Base-by-base conservation (phyloP, 1,140 invertebrate species). In the Anastatus disparis region DNA sequence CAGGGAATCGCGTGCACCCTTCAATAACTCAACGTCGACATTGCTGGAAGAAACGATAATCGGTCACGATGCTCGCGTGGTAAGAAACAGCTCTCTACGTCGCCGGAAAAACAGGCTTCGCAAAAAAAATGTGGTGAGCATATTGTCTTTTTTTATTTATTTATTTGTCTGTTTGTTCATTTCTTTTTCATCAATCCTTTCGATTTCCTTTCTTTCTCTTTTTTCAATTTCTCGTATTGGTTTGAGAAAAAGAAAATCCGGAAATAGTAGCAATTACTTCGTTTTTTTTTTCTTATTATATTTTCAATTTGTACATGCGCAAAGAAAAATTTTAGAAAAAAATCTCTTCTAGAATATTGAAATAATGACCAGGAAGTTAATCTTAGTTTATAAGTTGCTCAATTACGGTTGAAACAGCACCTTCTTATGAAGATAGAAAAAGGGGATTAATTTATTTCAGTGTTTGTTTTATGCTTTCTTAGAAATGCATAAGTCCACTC, bases 91-190 rank as follows among this genome's bases (percentile, higher is more conserved):
- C 71, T 88, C 87, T 10, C 82, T 91, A 48, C 87, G 92, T 9
- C 87, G 92, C 35, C 91, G 91, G 74, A 89, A 92, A 70, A 87
- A 91, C 58, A 90, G 90, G 75, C 84, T 91, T 62, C 89, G 92
- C 74, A 89, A 88, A 79, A 88, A 89, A 78, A 85, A 81, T 69
- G 61, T 86, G 82, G 88, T 89, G 79, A 84, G 81, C 78, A 63
- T 27, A 40, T 38, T 15, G 1, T 27, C 38, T 26, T 56, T 29
- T 17, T 35, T 35, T 35, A 35, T n/a, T n/a, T n/a, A n/a, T n/a
- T n/a, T n/a, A n/a, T n/a, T n/a, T n/a, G n/a, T n/a, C n/a, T n/a
- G n/a, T n/a, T n/a, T n/a, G n/a, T n/a, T n/a, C n/a, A n/a, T n/a
- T n/a, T n/a, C n/a, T n/a, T n/a, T 27, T 46, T 13, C 15, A 1